These are phyloP conservation scores for Cotesia chilonis DNA, from an alignment of 1,140 invertebrate species.

Conservation along the genomic window DNA sequence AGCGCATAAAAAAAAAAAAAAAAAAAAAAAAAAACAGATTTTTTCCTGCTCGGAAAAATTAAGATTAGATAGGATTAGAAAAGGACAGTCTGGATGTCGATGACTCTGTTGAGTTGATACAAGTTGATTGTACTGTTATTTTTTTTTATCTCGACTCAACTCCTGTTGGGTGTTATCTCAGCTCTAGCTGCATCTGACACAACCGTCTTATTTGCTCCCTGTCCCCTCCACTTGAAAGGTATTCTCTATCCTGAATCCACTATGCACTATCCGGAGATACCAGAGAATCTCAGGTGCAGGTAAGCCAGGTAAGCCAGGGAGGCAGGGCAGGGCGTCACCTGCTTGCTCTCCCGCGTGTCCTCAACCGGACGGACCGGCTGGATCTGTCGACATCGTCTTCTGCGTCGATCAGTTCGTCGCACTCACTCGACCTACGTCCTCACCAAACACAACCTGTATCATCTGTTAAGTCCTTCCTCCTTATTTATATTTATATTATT, in stretches of 20 bases:
- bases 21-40: not conserved
- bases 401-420: slow-evolving; percentile 42
- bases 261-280: not conserved
- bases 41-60: not conserved
- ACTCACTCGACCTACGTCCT: slow-evolving; percentile 41
- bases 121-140: too few relatives aligned
- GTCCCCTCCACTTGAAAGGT: not conserved
- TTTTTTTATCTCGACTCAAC: too few relatives aligned
- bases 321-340: slow-evolving; percentile 26
- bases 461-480: slow-evolving; percentile 35
- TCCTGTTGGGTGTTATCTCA: not conserved
- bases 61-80: slow-evolving; percentile 1
- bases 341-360: slow-evolving; percentile 33
- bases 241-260: not conserved
- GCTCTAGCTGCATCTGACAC: not conserved
- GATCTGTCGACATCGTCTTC: slow-evolving; percentile 37
- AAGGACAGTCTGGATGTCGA: not conserved
- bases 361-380: slow-evolving; percentile 35
- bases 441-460: slow-evolving; percentile 40
- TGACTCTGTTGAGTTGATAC: not conserved
- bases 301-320: not conserved
- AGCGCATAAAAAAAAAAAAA: not conserved
- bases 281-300: slow-evolving; percentile 8
- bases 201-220: not conserved
- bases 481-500: not conserved